phyloP scores from a whole-genome alignment of 2,113 vertebrate species.

The Heterocephalus glaber region DNA sequence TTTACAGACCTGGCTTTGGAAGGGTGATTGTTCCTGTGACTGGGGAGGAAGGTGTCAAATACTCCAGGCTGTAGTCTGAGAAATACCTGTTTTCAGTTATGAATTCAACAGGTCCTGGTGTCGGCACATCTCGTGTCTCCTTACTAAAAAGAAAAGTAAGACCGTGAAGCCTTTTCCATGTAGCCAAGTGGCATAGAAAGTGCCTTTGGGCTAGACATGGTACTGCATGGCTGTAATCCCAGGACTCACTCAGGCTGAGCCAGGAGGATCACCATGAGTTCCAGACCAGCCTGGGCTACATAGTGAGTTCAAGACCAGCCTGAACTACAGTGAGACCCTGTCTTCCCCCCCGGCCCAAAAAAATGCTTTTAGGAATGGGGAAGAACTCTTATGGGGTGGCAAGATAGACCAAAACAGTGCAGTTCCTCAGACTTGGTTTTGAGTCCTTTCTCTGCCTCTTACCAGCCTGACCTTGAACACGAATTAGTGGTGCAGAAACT shows the following conservation, averaged over 20 bases:
- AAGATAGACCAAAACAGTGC: not conserved
- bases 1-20: constrained; percentile 15
- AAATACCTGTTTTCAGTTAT: not conserved
- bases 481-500: not conserved
- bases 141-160: not conserved
- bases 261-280: too few species aligned
- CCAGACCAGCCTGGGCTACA: too few species aligned
- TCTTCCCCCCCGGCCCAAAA: too few species aligned
- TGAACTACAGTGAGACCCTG: too few species aligned
- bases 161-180: not conserved
- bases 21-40: not conserved
- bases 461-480: not conserved
- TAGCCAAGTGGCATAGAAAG: not conserved
- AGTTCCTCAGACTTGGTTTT: not conserved
- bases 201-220: not conserved
- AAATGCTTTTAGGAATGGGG: not conserved
- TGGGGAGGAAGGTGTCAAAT: too few species aligned
- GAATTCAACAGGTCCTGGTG: not conserved
- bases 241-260: too few species aligned
- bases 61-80: not conserved
- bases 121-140: not conserved
- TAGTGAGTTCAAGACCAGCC: too few species aligned
- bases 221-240: too few species aligned
- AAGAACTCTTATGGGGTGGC: not conserved
- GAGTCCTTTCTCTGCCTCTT: not conserved